phyloP scores from a whole-genome alignment of 2,113 vertebrate species.

The Semnornis frantzii region DNA sequence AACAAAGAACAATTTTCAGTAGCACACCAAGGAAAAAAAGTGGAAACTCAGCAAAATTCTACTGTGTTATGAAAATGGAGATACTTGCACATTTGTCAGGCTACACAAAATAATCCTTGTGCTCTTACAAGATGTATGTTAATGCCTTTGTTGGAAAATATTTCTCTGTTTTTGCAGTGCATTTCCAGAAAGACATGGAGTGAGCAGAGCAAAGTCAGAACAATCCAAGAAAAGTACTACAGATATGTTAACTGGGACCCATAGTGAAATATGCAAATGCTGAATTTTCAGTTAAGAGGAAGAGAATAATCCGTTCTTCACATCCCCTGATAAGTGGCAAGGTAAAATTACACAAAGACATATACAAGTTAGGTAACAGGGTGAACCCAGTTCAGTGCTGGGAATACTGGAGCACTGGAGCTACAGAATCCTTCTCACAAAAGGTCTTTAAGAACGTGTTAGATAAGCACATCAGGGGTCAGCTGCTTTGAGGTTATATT shows the following conservation, averaged over 20 bases:
- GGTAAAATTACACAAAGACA: not conserved
- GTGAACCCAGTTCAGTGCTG: not conserved
- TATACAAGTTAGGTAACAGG: rapidly evolving
- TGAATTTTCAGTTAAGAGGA: not conserved
- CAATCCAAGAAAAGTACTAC: not conserved
- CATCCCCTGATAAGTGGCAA: rapidly evolving
- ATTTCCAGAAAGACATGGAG: not conserved
- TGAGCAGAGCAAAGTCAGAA: not conserved
- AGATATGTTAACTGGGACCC: not conserved
- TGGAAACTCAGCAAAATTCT: not conserved
- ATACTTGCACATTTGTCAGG: not conserved
- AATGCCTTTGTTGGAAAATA: not conserved
- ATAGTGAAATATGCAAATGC: not conserved
- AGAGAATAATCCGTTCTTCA: not conserved
- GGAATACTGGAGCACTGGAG: not conserved
- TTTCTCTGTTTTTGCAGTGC: not conserved
- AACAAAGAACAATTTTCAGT: not conserved
- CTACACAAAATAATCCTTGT: not conserved
- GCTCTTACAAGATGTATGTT: not conserved
- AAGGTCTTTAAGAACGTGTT: not conserved
- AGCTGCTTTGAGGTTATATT: rapidly evolving
- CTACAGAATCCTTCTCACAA: not conserved
- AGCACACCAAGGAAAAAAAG: not conserved
- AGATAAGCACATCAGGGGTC: not conserved
- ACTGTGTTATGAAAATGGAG: not conserved